Base-by-base conservation (phyloP, 2,888 invertebrate genomes). In the Campoplex capitator region DNA sequence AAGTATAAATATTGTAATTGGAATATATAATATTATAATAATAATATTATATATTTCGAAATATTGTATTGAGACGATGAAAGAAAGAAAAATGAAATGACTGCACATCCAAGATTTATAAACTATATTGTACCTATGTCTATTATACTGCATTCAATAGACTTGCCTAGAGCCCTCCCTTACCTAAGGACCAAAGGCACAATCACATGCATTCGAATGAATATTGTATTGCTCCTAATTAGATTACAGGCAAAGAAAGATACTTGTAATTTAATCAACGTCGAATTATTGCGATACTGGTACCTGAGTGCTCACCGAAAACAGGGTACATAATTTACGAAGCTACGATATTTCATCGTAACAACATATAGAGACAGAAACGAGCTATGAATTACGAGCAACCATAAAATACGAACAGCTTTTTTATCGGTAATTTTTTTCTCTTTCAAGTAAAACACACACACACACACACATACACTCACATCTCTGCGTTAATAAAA, bases 101-200 rank as follows among this genome's bases (percentile, higher is more conserved):
- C 92, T 93, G 92, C 91, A 92, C 92, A 93, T 93, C 90, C 90
- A 92, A 94, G 92, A 93, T 94, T 94, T 93, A 93, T 94, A 93
- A 93, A 93, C 51, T 83, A 93, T 93, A 94, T 93, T 92, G 92
- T 93, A 91, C 92, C 91, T 92, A 91, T 93, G 91, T 92, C 91
- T 92, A 92, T 91, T 92, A 92, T 91, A 91, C 92, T 92, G 92
- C 91, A 92, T 93, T 92, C 91, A 73, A 93, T 93, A 93, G 92
- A 94, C 93, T 94, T 93, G 94, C 93, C 93, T 93, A 93, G 93
- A 93, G 93, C 93, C 93, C 92, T 83, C 93, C 90, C 91, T 92
- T 92, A 94, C 91, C 92, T 92, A 93, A 93, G 93, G 94, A 94
- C 94, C 94, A 94, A 94, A 94, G 94, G 93, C 94, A 93, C 93